Base-by-base conservation (phyloP, 2,888 invertebrate species). In the Baccha elongata region DNA sequence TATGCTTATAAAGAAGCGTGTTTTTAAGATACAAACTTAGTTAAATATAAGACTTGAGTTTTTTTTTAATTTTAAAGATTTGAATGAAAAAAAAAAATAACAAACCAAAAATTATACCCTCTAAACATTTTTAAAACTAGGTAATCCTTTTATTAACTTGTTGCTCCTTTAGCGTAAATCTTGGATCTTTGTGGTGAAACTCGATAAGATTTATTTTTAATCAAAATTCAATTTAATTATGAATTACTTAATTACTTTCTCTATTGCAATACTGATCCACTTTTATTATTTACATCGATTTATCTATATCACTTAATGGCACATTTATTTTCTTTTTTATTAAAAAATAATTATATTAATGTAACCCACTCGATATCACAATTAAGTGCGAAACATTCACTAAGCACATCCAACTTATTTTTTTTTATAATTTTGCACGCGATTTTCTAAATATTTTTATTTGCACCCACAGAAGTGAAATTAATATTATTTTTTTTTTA, bases 361-460 rank as follows among this genome's bases (percentile, higher is more conserved):
- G 21, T 32, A 50, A 50, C 50, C 46, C 58, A 67, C 48, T 69
- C 21, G 60, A 46, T 55, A n/a, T n/a, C n/a, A 35, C 60, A 35
- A 52, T 52, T 52, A 62, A 62, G 42, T 44, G n/a, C 21, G 62
- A 52, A 23, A 52, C 44, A 62, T 69, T 53, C 69, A 53, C 69
- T 37, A 69, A 52, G 50, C 75, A 44, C 40, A 53, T 32, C n/a
- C 46, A 37, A 67, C 15, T 40, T 29, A 55, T 67, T 48, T 21
- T 78, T 58, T n/a, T n/a, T n/a, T n/a, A n/a, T n/a, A n/a, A 35
- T 42, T 69, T 68, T 35, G 55, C 78, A 64, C 72, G 78, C 78
- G 65, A 78, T 64, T 42, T 44, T 46, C 4, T 17, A 19, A 37
- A 29, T 21, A 32, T 15, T 11, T 19, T 42, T 58, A 40, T 44